Conservation (phyloP, 92 coral and sea anemone species). For the Chrysogorgia sp. region DNA sequence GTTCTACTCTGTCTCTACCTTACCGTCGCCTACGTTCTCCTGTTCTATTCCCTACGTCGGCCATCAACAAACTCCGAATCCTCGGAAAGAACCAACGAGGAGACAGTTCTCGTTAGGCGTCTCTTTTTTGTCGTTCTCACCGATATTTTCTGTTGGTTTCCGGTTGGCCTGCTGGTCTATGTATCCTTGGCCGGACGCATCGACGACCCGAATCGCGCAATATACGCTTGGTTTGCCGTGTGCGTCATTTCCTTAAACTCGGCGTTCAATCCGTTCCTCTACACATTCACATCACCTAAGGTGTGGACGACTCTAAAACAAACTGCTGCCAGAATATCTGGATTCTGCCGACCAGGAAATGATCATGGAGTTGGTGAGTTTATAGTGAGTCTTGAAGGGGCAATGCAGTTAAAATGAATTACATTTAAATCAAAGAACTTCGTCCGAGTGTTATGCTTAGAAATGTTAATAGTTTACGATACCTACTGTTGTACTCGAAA, state of each 20-base stretch:
- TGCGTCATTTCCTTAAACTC: constrained; percentile 4
- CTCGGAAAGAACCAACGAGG: not conserved
- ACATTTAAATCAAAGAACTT: no score
- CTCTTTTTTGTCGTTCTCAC: not conserved
- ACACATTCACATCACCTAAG: not conserved
- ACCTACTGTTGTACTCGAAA: no score
- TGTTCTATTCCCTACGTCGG: not conserved
- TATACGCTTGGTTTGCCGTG: constrained; percentile 3
- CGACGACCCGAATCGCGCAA: not conserved
- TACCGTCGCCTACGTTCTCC: not conserved
- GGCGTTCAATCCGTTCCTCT: constrained; percentile 2
- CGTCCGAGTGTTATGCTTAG: no score
- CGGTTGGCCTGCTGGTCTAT: not conserved
- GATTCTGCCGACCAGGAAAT: no score
- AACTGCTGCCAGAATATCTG: not conserved
- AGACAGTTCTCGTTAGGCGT: not conserved
- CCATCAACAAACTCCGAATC: not conserved
- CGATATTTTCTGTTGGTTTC: constrained; percentile 1
- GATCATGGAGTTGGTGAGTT: no score
- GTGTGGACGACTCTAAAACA: not conserved
- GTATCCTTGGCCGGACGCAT: not conserved
- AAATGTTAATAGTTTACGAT: no score
- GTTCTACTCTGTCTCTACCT: not conserved
- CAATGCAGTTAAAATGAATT: no score
- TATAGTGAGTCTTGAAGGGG: no score